Evolutionary conservation across 2,113 vertebrate genomes (phyloP).

Genomic region (Chauna torquata): DNA sequence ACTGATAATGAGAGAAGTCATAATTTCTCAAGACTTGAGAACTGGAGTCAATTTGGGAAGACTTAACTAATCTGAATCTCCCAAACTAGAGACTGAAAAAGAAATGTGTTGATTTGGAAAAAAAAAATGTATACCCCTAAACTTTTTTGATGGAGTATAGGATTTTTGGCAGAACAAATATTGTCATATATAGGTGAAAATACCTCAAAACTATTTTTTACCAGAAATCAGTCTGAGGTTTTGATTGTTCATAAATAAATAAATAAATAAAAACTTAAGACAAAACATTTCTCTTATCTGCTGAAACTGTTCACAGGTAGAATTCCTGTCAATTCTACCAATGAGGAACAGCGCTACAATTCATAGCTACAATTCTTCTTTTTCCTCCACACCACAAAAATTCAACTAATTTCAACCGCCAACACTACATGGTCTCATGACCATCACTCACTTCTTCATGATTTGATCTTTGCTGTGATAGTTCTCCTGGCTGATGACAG

Average conservation of each 20-base stretch:
- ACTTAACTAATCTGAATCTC: background rate
- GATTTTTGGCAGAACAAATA: background rate
- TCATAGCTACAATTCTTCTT: background rate
- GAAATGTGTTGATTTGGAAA: background rate
- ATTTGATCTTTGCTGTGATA: constrained; percentile 84
- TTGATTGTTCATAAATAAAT: background rate
- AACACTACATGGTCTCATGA: too few species aligned
- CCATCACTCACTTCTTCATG: constrained; percentile 70
- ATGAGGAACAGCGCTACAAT: background rate
- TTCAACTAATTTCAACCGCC: background rate
- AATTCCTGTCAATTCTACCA: background rate
- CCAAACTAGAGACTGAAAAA: background rate
- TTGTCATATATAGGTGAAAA: background rate
- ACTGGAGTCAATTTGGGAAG: background rate
- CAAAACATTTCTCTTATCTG: background rate
- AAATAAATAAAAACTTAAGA: background rate
- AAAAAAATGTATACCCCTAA: background rate
- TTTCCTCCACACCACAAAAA: background rate
- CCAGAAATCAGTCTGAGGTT: background rate
- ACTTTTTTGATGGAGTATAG: background rate
- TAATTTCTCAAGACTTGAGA: background rate
- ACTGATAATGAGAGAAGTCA: background rate
- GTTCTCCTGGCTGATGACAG: constrained; percentile 77
- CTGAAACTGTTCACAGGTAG: background rate
- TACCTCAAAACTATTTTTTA: background rate